Base-by-base conservation (phyloP, 2,888 invertebrate genomes). In the Campoplex nolae region DNA sequence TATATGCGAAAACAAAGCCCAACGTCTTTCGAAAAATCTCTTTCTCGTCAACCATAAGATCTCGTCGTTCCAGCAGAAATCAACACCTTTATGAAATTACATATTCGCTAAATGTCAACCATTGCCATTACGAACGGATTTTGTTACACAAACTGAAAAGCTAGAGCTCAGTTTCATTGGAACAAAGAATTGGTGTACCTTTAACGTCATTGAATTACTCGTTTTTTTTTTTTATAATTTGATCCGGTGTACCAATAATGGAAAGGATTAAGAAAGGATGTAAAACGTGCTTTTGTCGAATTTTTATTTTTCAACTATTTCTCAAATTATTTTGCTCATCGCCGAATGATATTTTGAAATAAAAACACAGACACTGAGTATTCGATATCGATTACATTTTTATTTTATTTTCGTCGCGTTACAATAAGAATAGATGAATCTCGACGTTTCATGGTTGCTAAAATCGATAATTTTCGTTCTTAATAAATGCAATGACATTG, bases 51-150 rank as follows among this genome's bases (percentile, higher is more conserved):
- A 32, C 51, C n/a, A 48, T 7, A n/a, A 62, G 28, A 16, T 56
- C 54, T 42, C 23, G 13, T 11, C 32, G 8, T 23, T 32, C 18
- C 48, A 9, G 23, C 0, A 3, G 45, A 23, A 23, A 45, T 9
- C 70, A 79, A 54, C 56, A 35, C 38, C 28, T 23, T 38, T 80
- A 83, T 86, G 83, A 45, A 86, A 86, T 86, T 75, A 65, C 75
- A 83, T 86, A 86, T 78, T n/a, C 42, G 62, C 35, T 51, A 18
- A 42, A 70, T 67, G 74, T 70, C 67, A 28, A 32, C 62, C 8
- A 38, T 75, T 75, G 23, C 62, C 8, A 38, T 75, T 75, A n/a
- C 48, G 51, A 62, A 9, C 32, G 32, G 16, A 32, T 62, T 62
- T 62, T 7, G 62, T 62, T 62, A 62, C 62, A 62, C 62, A 16